phyloP scores from a whole-genome alignment of 2,797 vertebrate species.

The Coccyzus lansbergi region DNA sequence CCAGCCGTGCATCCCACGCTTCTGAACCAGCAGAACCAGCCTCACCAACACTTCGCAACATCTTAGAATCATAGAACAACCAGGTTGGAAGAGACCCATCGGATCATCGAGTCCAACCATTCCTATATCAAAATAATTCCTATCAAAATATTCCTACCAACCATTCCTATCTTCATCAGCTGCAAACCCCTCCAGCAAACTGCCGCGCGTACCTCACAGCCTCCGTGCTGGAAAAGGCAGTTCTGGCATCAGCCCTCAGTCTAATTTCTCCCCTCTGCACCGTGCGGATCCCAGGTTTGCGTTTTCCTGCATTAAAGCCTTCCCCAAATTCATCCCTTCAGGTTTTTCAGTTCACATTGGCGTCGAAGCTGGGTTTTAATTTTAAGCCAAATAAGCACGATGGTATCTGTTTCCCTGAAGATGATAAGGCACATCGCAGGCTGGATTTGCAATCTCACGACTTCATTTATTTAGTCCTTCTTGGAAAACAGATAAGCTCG shows the following conservation, averaged over 20 bases:
- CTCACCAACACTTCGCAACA: neutral
- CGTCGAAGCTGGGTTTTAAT: constrained; percentile 28
- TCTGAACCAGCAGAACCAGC: neutral
- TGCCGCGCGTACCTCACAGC: accelerated
- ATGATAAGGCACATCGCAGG: constrained; percentile 27
- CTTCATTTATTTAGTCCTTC: constrained; percentile 55
- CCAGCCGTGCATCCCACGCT: neutral
- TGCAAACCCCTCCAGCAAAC: neutral
- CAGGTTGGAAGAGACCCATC: too few species aligned
- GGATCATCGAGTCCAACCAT: too few species aligned
- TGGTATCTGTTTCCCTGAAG: constrained; percentile 50
- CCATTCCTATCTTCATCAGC: neutral
- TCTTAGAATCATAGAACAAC: too few species aligned
- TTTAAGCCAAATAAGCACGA: constrained; percentile 46
- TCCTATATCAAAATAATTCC: too few species aligned
- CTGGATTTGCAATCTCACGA: constrained; percentile 58
- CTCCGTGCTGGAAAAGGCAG: neutral
- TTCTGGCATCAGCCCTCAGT: accelerated
- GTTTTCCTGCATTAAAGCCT: neutral
- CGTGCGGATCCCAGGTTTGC: neutral
- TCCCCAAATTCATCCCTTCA: constrained; percentile 34
- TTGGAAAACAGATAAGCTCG: constrained; percentile 63
- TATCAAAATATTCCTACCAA: too few species aligned
- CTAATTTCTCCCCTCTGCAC: neutral
- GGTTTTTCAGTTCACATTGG: neutral